Base-by-base conservation (phyloP, 2,797 vertebrate species). In the Acrocephalus scirpaceus region DNA sequence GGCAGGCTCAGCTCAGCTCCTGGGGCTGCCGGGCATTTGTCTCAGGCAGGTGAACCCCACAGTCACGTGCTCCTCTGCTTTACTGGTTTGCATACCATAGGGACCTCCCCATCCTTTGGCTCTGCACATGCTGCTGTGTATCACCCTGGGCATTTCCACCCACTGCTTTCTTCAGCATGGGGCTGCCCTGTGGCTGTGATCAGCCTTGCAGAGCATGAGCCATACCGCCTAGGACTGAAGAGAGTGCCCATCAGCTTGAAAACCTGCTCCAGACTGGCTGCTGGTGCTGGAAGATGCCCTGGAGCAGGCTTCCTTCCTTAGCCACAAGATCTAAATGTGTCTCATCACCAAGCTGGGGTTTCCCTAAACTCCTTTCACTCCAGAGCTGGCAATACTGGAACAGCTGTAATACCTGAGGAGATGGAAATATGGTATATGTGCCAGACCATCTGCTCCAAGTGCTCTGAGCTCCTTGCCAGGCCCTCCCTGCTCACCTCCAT, bases 271-370 rank as follows among this genome's bases (percentile, higher is more conserved):
- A 76, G 30, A 10, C 44, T 15, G 51, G 34, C 7, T 72, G 65
- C 30, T 74, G 0, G 11, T 51, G 74, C 70, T 73, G 51, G 58
- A 76, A 60, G 70, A 38, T 73, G 77, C 66, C 89, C 78, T 70
- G 56, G 66, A 96, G 84, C 74, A 62, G 51, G 14, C 40, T 92
- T 87, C 56, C 78, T 82, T 90, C 51, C 13, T 42, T 74, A 94
- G 51, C 91, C 80, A 65, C 62, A 62, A 96, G 88, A 90, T 91
- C 70, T 81, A 78, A 78, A 96, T 92, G 92, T 88, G 62, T 53
- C 83, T 90, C 54, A 0, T 44, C 44, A 62, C 13, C 44, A 51
- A 47, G 32, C 4, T 85, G 78, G 45, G 71, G 36, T 92, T 94
- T 95, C 51, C 86, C 69, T 82, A 40, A 92, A 61, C 60, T 87